phyloP scores from a whole-genome alignment of 2,797 vertebrate genomes.

The Cuculus canorus region DNA sequence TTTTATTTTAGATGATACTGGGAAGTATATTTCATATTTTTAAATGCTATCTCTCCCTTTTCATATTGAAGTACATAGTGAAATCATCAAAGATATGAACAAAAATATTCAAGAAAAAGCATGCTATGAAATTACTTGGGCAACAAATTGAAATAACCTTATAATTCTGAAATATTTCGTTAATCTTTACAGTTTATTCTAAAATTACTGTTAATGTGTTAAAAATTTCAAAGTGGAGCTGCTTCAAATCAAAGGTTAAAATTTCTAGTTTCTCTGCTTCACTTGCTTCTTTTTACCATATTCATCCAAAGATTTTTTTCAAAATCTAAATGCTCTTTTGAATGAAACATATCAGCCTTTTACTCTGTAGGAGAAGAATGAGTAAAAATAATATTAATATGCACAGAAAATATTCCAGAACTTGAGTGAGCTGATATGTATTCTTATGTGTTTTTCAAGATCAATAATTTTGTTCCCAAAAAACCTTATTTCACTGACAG shows the following conservation, averaged over 20 bases:
- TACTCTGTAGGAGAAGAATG: not conserved
- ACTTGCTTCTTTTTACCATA: not conserved
- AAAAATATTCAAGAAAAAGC: not conserved
- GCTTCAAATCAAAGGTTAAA: not conserved
- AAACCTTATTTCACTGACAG: not conserved
- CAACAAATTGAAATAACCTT: not conserved
- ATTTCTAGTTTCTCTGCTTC: not conserved
- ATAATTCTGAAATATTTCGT: not conserved
- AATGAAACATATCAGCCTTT: not conserved
- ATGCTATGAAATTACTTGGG: not conserved
- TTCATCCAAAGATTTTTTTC: not conserved
- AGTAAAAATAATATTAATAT: not conserved
- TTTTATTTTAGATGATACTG: not conserved
- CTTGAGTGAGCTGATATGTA: not conserved
- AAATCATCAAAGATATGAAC: not conserved
- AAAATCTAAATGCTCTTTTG: not conserved
- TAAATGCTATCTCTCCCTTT: not conserved
- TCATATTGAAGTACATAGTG: not conserved
- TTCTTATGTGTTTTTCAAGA: not conserved
- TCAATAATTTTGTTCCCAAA: not conserved
- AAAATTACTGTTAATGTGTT: not conserved
- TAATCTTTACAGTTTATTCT: not conserved
- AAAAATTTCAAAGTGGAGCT: not conserved
- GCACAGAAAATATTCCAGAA: not conserved
- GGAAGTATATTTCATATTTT: not conserved